Evolutionary conservation across 1,140 invertebrate species (phyloP), one percentile per base, ranked within the genome.

Genomic region (Drosophila simulans): DNA sequence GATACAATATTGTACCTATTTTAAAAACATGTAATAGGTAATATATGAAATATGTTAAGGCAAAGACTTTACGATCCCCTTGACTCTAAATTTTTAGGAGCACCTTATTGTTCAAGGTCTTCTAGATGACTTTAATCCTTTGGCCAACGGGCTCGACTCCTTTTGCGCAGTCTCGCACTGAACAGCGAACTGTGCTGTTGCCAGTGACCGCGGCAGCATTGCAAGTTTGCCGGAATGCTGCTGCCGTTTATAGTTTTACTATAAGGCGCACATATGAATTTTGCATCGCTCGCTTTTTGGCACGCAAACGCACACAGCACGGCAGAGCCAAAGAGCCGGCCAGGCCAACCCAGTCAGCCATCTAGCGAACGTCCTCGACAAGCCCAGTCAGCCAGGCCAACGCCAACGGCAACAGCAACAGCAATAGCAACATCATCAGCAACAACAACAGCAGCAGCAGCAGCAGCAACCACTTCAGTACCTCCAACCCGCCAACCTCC

Each of bases 191-290:
- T 17, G 31, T 31, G 31, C 31, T 8, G 7, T 55, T 13, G 7
- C 7, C 31, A 27, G 27, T 17, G 34, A 15, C 63, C 58, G n/a
- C 55, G 22, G 34, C 22, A 48, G 48, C 51, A 48, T 65, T 75
- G 48, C 57, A 57, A 73, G 54, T 78, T 78, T 45, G 68, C 42
- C 68, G 80, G 80, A 83, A 75, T 83, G 77, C 45, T 68, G 76
- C 42, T 55, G 76, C 75, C 55, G 43, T 56, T 70, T 69, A 73
- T 73, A 75, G 80, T 80, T 86, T 83, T 63, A 68, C 80, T 86
- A 76, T 83, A 79, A 83, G 78, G 66, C 70, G 75, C 64, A 64
- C 59, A 88, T 86, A 88, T 73, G 83, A 88, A 77, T 86, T 83
- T 88, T 88, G 31, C 56, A 56, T 69, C 66, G 78, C 51, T 81